These are phyloP conservation scores for Megalonaias nervosa DNA, from an alignment of 1,140 invertebrate genomes.

Conservation along the genomic window DNA sequence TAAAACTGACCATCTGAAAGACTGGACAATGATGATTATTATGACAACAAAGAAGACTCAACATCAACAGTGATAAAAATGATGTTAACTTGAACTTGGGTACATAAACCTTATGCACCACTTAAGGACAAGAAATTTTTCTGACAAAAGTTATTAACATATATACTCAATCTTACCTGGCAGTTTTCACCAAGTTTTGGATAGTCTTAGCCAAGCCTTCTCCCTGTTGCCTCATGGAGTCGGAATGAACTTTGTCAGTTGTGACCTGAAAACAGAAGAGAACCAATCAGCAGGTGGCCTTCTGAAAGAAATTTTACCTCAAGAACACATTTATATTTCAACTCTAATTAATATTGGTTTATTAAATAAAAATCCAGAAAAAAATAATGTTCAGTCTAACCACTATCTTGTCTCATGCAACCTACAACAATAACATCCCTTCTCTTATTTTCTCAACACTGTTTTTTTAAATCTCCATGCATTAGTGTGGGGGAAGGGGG, in stretches of 20 bases:
- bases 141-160: no score
- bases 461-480: no score
- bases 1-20: no score
- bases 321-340: neutral
- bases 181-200: constrained; percentile 62
- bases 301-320: neutral
- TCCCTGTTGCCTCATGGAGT: constrained; percentile 61
- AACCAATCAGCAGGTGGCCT: neutral
- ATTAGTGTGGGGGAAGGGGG: no score
- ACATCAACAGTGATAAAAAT: neutral
- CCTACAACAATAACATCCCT: neutral
- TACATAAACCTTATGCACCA: neutral
- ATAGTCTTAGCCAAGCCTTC: constrained; percentile 58
- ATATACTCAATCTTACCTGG: constrained; percentile 52
- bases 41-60: neutral
- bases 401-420: neutral
- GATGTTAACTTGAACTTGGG: neutral
- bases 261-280: constrained; percentile 52
- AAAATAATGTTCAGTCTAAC: neutral
- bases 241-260: constrained; percentile 58
- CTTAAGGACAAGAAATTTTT: neutral
- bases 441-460: no score
- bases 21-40: no score
- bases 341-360: neutral
- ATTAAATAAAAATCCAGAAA: neutral